These are phyloP conservation scores for Leucophenga maculata DNA, from an alignment of 2,888 invertebrate genomes.

Conservation along the genomic window DNA sequence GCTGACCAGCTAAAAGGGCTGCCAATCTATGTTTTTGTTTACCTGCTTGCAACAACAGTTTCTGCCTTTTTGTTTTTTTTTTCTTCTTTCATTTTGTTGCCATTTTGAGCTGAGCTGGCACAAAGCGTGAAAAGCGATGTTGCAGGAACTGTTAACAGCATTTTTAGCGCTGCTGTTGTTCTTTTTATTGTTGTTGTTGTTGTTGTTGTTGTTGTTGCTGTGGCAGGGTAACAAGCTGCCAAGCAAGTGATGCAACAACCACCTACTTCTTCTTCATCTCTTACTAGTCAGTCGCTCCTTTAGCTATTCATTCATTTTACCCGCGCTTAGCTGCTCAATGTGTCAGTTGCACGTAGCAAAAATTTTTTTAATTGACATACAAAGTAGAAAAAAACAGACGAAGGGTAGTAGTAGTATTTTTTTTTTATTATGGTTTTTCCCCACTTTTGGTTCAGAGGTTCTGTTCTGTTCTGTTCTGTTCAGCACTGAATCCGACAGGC, in stretches of 20 bases:
- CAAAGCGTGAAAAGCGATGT: neutral
- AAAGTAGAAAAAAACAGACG: neutral
- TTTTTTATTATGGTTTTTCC: neutral
- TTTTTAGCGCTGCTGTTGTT: neutral
- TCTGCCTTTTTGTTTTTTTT: neutral
- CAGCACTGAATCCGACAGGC: neutral
- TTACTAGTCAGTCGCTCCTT: neutral
- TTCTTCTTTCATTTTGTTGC: too few relatives aligned
- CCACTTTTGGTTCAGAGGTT: neutral
- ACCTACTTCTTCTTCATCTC: neutral
- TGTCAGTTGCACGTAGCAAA: constrained; percentile 20
- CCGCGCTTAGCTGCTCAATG: constrained; percentile 11
- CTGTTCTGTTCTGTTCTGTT: too few relatives aligned
- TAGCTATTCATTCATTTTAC: neutral
- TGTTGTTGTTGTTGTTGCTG: neutral
- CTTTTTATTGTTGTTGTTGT: neutral
- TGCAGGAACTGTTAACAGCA: constrained; percentile 11
- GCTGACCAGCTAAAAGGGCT: neutral
- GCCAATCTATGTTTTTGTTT: neutral
- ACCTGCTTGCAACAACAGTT: too few relatives aligned
- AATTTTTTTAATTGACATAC: constrained; percentile 22
- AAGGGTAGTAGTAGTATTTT: neutral
- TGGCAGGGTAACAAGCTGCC: too few relatives aligned
- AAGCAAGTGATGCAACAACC: neutral
- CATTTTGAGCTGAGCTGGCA: neutral